Evolutionary conservation across 2,113 vertebrate species (phyloP).

Genomic region (Mobula hypostoma): DNA sequence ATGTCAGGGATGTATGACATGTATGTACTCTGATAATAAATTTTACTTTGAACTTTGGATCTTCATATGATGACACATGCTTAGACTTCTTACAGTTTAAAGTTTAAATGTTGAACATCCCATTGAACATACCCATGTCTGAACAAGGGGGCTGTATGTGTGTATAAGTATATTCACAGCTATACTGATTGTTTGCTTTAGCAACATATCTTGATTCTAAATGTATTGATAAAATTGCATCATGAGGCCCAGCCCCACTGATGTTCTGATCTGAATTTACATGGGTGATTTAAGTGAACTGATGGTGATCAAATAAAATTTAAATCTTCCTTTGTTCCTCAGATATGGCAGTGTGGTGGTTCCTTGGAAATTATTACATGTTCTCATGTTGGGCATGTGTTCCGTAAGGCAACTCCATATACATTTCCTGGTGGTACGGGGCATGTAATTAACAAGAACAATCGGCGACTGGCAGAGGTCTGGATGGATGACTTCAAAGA

Average conservation of each 20-base stretch:
- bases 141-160: no score
- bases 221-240: neutral
- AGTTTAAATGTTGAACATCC: no score
- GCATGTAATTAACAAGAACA: constrained; percentile 98
- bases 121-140: no score
- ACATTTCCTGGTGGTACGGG: constrained; percentile 96
- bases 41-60: no score
- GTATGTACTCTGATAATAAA: no score
- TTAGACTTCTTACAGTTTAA: no score
- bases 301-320: neutral
- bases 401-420: constrained; percentile 93
- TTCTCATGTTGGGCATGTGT: constrained; percentile 92
- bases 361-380: constrained; percentile 93
- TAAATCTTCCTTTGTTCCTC: constrained; percentile 17
- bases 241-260: neutral
- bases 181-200: neutral
- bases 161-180: neutral
- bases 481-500: constrained; percentile 99
- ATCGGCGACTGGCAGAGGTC: constrained; percentile 87
- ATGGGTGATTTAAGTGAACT: neutral
- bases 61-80: no score
- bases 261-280: neutral
- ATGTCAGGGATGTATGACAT: no score
- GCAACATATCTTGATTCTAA: no score
- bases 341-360: constrained; percentile 97